These are phyloP conservation scores for Drosophila nikananu DNA, from an alignment of 1,140 invertebrate species.

Conservation along the genomic window DNA sequence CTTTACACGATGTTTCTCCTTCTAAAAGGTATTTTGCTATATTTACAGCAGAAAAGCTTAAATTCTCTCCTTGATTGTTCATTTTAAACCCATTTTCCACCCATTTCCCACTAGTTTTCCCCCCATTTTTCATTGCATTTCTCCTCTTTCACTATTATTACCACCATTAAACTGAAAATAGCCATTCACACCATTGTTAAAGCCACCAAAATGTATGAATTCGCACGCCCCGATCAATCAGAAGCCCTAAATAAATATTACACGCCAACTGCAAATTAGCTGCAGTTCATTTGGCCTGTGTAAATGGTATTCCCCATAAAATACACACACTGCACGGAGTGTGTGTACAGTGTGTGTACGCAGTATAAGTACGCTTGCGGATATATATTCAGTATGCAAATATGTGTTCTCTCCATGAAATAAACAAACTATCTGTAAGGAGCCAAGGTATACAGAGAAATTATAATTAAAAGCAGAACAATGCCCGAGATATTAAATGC, in stretches of 20 bases:
- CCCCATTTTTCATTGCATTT: not conserved
- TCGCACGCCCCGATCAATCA: constrained; percentile 15
- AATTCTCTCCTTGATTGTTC: too few relatives aligned
- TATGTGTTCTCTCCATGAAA: constrained; percentile 25
- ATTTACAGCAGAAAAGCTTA: not conserved
- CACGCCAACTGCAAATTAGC: constrained; percentile 32
- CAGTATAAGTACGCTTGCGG: constrained; percentile 15
- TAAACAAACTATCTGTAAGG: constrained; percentile 27
- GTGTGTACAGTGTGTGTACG: not conserved
- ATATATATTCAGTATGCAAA: constrained; percentile 36
- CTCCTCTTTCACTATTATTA: not conserved
- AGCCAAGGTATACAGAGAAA: not conserved
- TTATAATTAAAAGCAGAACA: constrained; percentile 22
- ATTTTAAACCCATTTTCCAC: not conserved
- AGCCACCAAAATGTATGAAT: constrained; percentile 5
- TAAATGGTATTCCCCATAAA: constrained; percentile 25
- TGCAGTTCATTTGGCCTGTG: constrained; percentile 40
- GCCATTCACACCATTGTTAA: not conserved
- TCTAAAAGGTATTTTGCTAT: not conserved
- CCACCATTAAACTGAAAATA: not conserved
- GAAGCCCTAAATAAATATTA: constrained; percentile 2
- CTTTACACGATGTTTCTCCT: not conserved
- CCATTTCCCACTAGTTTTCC: not conserved
- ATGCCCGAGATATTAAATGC: constrained; percentile 49
- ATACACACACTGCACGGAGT: constrained; percentile 6